phyloP scores from a whole-genome alignment of 2,113 vertebrate genomes.

The Silurus asotus region DNA sequence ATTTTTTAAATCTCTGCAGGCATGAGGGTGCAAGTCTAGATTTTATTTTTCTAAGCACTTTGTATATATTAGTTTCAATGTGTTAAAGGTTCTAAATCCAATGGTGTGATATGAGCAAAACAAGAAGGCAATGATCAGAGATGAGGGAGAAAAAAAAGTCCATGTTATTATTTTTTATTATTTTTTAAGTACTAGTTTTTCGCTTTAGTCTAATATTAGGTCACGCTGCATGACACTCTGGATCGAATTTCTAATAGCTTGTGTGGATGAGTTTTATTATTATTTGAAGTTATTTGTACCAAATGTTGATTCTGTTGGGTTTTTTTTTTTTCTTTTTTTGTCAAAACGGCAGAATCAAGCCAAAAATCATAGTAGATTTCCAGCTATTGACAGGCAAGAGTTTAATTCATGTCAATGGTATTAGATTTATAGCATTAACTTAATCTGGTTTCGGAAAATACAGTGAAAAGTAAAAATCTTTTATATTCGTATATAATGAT shows the following conservation, averaged over 20 bases:
- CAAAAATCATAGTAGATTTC: background rate
- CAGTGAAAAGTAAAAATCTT: background rate
- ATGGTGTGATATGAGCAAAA: background rate
- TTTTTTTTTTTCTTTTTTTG: background rate
- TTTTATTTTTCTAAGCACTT: slow-evolving; percentile 20
- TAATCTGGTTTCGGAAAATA: background rate
- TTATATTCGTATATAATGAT: background rate
- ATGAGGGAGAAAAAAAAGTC: background rate
- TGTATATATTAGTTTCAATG: slow-evolving; percentile 10
- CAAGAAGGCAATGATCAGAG: background rate
- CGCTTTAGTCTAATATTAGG: background rate
- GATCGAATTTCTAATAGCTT: background rate
- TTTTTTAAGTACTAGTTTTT: no score
- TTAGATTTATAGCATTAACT: background rate
- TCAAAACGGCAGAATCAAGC: background rate
- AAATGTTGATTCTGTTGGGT: background rate
- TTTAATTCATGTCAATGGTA: background rate
- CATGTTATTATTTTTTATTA: background rate
- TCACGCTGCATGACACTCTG: background rate
- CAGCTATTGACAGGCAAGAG: background rate
- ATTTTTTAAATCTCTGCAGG: slow-evolving; percentile 22
- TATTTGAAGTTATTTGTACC: background rate
- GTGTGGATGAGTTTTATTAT: background rate
- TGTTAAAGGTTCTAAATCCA: background rate
- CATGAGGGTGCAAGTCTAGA: background rate